These are phyloP conservation scores for Otis tarda DNA, from an alignment of 2,113 vertebrate genomes.

Conservation along the genomic window DNA sequence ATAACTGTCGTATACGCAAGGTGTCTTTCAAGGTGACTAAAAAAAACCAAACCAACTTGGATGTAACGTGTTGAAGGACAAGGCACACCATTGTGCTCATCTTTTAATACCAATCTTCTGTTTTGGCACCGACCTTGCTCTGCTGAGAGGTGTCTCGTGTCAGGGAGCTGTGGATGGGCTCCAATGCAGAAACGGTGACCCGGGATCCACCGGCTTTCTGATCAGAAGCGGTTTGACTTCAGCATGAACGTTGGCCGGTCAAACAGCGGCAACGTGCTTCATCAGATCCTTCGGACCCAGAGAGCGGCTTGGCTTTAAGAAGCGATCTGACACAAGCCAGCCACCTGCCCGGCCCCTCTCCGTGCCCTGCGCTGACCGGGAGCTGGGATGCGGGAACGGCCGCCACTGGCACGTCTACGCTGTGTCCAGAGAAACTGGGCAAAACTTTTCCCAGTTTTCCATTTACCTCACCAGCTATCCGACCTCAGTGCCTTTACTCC, in stretches of 20 bases:
- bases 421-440: neutral
- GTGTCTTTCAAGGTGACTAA: neutral
- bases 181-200: neutral
- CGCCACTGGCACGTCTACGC: neutral
- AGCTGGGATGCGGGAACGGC: too few species aligned
- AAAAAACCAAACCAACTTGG: neutral
- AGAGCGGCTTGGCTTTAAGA: too few species aligned
- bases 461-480: neutral
- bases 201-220: too few species aligned
- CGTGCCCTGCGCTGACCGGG: too few species aligned
- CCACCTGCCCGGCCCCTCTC: too few species aligned
- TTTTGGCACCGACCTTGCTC: neutral
- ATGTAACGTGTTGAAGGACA: neutral
- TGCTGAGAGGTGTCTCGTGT: neutral
- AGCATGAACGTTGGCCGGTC: too few species aligned
- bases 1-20: rapidly evolving
- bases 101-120: neutral
- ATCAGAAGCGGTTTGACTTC: neutral
- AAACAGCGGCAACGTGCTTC: too few species aligned
- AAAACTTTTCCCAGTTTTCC: neutral
- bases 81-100: neutral
- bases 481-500: rapidly evolving
- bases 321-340: too few species aligned
- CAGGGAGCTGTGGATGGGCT: too few species aligned
- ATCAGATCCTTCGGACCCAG: too few species aligned